Base-by-base conservation (phyloP, 2,888 invertebrate species). In the Amphipoea lucens region DNA sequence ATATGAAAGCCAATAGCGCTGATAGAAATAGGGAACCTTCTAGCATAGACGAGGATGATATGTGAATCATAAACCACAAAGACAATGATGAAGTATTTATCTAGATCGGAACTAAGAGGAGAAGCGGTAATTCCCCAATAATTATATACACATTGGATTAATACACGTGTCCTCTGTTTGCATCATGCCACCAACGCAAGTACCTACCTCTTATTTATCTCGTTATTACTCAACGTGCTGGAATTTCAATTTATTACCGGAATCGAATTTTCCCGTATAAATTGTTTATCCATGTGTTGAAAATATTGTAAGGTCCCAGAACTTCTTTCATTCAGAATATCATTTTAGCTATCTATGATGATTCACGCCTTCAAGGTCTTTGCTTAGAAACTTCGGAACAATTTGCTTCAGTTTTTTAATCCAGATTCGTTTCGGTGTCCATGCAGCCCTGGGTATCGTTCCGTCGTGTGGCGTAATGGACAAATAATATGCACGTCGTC, bases 401-500 rank as follows among this genome's bases (percentile, higher is more conserved):
- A 66, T 84, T 79, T 70, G 65, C n/a, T 78, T 29, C 17, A 77
- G 36, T 77, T 80, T 82, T 76, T 75, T 40, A 65, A 79, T 72
- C 74, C 77, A 77, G 69, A 79, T 82, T 83, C 76, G 82, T 82
- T 85, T 83, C 70, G 68, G 54, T 71, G 42, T 72, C 76, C 74
- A 90, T 86, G 84, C 89, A 90, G 78, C 90, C 89, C 88, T 90
- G 85, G 80, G 65, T 86, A 87, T 62, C 83, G 87, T 89, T 87
- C 82, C 87, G 88, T 87, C 90, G 87, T 79, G 79, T 89, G 82
- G 63, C 90, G 89, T 96, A 96, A 96, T 96, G 94, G 95, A 94
- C 94, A 96, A 95, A 96, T 96, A 96, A 96, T 96, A 94, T 92
- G 94, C 93, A 90, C 92, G 92, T 90, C 91, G 89, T 85, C 89